A percentile compares a stretch with the other conserved stretches of the same genome.
These are phyloP conservation scores for Callipepla squamata DNA, from an alignment of 2,113 vertebrate genomes.

Conservation along the genomic window DNA sequence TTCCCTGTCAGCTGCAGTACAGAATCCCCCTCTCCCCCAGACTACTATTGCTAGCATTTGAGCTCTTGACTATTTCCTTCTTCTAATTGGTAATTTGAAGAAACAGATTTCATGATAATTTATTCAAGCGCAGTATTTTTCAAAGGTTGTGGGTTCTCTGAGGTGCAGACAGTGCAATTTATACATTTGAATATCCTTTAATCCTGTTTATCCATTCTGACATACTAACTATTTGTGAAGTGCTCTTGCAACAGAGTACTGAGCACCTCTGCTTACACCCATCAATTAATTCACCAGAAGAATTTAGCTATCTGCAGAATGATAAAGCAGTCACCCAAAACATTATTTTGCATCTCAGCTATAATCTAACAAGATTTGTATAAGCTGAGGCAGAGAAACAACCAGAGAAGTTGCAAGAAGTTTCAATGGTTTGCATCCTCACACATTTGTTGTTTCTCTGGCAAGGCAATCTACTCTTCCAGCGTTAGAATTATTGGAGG, in stretches of 20 bases:
- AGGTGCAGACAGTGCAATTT: background rate
- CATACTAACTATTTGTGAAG: background rate
- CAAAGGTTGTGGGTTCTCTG: constrained; percentile 8
- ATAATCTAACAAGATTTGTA: background rate
- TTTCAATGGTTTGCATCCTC: background rate
- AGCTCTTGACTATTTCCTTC: background rate
- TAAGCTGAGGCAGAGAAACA: background rate
- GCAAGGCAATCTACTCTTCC: background rate
- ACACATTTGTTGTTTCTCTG: background rate
- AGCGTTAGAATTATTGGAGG: background rate
- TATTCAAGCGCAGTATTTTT: background rate
- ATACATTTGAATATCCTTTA: background rate
- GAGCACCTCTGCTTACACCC: background rate
- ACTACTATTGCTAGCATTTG: rapidly evolving
- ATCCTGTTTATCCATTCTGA: background rate
- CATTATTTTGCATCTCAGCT: background rate
- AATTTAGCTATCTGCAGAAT: background rate
- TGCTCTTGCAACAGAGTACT: background rate
- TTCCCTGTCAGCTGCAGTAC: background rate
- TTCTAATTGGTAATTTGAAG: background rate
- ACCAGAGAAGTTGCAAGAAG: background rate
- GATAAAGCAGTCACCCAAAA: background rate
- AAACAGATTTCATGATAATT: background rate
- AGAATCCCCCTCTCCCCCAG: background rate
- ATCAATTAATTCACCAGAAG: background rate